Percentiles rank a stretch among this genome's conserved stretches.
Conservation (phyloP, 1,140 invertebrate genomes). For the Steinernema feltiae region DNA sequence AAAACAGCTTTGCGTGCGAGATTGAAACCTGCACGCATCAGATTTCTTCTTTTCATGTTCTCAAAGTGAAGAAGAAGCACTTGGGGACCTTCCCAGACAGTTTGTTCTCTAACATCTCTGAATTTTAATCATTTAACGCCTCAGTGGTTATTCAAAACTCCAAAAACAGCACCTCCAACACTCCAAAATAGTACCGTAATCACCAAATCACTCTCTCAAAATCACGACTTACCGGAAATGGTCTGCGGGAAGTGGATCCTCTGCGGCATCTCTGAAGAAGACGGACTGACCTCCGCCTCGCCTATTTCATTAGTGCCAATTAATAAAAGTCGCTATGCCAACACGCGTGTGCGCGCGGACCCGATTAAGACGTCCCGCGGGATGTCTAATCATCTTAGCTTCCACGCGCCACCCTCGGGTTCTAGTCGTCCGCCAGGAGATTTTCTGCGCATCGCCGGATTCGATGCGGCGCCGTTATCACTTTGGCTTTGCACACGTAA, state of each 20-base stretch:
- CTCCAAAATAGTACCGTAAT: neutral
- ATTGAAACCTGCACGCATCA: neutral
- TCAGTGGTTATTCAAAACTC: no score
- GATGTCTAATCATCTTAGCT: neutral
- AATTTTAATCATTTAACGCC: no score
- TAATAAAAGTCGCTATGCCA: neutral
- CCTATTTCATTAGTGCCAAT: neutral
- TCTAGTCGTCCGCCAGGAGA: no score
- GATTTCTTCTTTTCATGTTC: neutral
- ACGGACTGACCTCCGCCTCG: neutral
- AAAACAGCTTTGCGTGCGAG: neutral
- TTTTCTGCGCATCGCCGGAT: no score
- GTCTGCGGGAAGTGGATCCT: conserved; percentile 10
- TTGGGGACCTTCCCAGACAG: neutral
- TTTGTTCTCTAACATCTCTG: no score
- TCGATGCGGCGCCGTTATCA: no score
- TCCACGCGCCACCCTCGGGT: no score
- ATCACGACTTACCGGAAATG: neutral
- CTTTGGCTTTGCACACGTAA: no score
- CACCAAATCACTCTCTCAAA: neutral
- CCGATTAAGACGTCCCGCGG: neutral
- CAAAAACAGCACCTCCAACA: neutral
- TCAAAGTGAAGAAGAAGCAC: neutral
- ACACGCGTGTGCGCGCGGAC: neutral
- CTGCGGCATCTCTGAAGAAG: neutral